Conservation (phyloP, 2,797 vertebrate species). For the Acomys russatus region DNA sequence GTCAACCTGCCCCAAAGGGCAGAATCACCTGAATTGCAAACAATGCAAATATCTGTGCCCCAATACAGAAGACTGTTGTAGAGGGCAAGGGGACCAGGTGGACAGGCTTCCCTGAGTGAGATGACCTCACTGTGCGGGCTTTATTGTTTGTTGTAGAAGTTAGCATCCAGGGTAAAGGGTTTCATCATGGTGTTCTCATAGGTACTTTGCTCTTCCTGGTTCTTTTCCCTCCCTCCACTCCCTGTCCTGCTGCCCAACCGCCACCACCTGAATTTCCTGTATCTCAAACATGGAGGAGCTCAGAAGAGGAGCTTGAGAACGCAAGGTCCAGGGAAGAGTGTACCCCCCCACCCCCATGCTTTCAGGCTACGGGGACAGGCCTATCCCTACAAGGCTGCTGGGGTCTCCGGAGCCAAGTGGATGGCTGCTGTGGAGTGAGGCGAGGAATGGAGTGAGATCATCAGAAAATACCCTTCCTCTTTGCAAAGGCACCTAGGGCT, state of each 20-base stretch:
- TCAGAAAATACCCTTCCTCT: not conserved
- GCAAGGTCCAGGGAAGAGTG: accelerated
- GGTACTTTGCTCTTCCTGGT: not conserved
- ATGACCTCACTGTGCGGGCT: accelerated
- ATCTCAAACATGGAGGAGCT: no score
- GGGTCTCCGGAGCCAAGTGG: not conserved
- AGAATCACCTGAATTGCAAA: not conserved
- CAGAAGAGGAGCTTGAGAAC: no score
- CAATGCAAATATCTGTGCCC: not conserved
- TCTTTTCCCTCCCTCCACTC: not conserved
- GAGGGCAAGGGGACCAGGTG: not conserved
- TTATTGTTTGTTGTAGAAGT: not conserved
- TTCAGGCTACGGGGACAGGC: not conserved
- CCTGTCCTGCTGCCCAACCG: not conserved
- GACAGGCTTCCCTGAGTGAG: not conserved
- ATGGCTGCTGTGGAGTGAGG: no score
- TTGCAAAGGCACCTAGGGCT: not conserved
- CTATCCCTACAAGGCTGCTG: not conserved
- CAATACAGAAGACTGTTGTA: not conserved
- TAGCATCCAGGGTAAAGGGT: not conserved
- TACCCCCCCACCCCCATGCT: not conserved
- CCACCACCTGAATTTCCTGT: not conserved
- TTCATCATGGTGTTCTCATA: not conserved
- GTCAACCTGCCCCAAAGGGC: not conserved
- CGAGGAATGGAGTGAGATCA: not conserved